Base-by-base conservation (phyloP, 2,113 vertebrate genomes). In the Albula glossodonta region DNA sequence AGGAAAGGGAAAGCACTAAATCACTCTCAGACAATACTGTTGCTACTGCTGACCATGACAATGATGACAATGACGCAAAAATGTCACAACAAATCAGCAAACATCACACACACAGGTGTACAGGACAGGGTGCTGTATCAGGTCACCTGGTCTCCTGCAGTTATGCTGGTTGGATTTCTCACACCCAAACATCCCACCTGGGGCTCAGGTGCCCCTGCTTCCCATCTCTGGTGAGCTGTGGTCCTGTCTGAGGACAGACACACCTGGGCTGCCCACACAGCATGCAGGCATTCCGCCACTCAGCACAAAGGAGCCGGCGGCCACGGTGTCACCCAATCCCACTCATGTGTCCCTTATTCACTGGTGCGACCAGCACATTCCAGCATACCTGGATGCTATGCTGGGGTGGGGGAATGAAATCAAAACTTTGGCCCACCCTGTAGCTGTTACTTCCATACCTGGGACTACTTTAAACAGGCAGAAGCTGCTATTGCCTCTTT, bases 121-220 rank as follows among this genome's bases (percentile, higher is more conserved):
- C 4, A 66, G 60, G 17, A 19, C 60, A 19, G 60, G 60, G 60
- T 3, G 17, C 3, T 53, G 22, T 5, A 0, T n/a, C 70, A 53
- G 70, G 85, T 70, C 70, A 84, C 70, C 83, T 84, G 83, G 50
- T 11, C 50, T 41, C 19, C 17, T 77, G 50, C 66, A 78, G 52
- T 78, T 8, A 49, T 19, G 31, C 15, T 48, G 48, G 31, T 41
- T 41, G 31, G 31, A 86, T 86, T 48, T n/a, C 80, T 0, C 2
- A 56, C 63, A 78, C 52, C 31, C 70, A 48, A 52, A 48, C 31
- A 41, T 48, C 22, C 12, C 63, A 48, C 49, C 78, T 48, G 77
- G 77, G 3, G 25, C 25, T 12, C 63, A 56, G 53, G 4, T 74
- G 70, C 70, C n/a, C n/a, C 53, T 70, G 3, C 5, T 22, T 70